These are phyloP conservation scores for Enteromius afrohamiltoni DNA, from an alignment of 2,797 vertebrate genomes.

Conservation along the genomic window DNA sequence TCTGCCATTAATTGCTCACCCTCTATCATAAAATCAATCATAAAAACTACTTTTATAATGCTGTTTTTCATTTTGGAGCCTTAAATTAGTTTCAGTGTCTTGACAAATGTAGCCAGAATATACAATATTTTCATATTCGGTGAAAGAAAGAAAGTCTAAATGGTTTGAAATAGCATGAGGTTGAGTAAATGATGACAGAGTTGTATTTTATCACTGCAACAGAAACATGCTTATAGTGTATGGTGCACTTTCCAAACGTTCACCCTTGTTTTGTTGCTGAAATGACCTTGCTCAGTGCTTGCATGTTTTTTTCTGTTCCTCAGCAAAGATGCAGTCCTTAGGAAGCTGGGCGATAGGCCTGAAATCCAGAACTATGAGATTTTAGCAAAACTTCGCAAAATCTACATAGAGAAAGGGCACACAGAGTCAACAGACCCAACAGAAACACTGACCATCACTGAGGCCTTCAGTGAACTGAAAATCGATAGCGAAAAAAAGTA, in stretches of 20 bases:
- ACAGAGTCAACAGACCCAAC: conserved; percentile 2
- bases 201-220: neutral
- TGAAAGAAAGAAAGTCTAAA: neutral
- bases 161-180: neutral
- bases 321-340: conserved; percentile 21
- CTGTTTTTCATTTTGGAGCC: neutral
- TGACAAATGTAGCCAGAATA: neutral
- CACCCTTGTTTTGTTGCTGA: neutral
- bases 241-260: neutral
- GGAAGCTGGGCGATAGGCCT: neutral
- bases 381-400: neutral
- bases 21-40: neutral
- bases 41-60: neutral
- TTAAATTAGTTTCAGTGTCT: neutral
- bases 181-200: neutral
- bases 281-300: neutral
- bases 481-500: neutral
- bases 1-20: neutral
- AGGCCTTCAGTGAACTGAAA: neutral
- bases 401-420: neutral
- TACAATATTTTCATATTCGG: neutral
- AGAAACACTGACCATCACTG: neutral
- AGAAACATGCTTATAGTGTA: neutral
- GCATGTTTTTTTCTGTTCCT: neutral
- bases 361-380: neutral